phyloP scores from a whole-genome alignment of 2,888 invertebrate genomes.

The Eupithecia subfuscata region DNA sequence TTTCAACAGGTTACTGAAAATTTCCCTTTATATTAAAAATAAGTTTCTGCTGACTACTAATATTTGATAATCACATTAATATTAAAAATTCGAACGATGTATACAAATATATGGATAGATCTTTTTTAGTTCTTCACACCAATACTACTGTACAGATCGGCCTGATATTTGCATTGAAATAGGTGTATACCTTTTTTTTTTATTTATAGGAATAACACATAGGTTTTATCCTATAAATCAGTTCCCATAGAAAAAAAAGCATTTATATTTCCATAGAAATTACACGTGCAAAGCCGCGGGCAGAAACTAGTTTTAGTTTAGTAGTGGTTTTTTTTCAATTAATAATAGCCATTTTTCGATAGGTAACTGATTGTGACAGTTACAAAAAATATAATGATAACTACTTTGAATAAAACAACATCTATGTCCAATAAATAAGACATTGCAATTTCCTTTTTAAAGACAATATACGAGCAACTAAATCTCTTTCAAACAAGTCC shows the following conservation, averaged over 20 bases:
- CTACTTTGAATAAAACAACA: neutral
- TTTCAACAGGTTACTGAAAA: neutral
- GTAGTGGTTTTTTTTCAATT: too few relatives aligned
- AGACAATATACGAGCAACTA: slow-evolving; percentile 9
- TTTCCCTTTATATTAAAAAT: neutral
- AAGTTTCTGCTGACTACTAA: too few relatives aligned
- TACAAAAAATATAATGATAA: neutral
- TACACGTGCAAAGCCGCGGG: too few relatives aligned
- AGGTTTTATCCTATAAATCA: neutral
- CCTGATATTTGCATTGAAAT: neutral
- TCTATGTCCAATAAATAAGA: slow-evolving; percentile 2
- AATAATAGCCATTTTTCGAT: too few relatives aligned
- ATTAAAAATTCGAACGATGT: too few relatives aligned
- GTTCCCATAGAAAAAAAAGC: neutral
- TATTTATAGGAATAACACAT: too few relatives aligned
- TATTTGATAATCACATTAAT: too few relatives aligned
- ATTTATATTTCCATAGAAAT: neutral
- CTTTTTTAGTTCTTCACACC: neutral
- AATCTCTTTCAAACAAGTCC: slow-evolving; percentile 19
- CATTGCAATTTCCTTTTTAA: slow-evolving; percentile 20
- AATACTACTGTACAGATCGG: neutral
- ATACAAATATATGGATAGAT: too few relatives aligned
- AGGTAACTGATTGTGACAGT: neutral
- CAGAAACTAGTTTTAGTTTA: too few relatives aligned
- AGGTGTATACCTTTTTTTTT: neutral